Evolutionary conservation across 1,140 invertebrate species (phyloP), one percentile per base, ranked within the genome.

Genomic region (Papilio machaon): DNA sequence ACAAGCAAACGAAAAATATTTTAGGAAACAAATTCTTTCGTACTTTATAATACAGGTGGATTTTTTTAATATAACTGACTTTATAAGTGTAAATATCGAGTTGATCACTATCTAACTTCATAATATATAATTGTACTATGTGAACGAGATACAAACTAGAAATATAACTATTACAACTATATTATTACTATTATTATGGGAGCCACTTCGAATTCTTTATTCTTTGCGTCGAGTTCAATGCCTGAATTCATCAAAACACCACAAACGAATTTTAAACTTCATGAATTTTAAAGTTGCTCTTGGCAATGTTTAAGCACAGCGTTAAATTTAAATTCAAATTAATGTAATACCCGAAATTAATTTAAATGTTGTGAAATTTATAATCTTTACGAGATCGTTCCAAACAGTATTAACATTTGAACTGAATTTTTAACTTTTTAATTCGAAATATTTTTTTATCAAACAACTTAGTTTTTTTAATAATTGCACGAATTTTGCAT

Each of bases 221-320:
- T 64, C 19, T 64, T 64, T 64, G 23, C 60, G 60, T 64, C 60
- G 60, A 30, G 64, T 70, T 38, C 64, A 70, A 38, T 70, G 64
- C 64, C 30, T 70, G 64, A 70, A 70, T 70, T 70, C 64, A 70
- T 38, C 64, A 70, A 70, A 70, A 38, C 30, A 70, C 64, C 64
- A 70, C 64, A 35, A 70, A 70, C 64, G 23, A 70, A 70, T 70
- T 67, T 64, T 67, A 67, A 67, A 67, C 64, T 67, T 67, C 23
- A 67, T 67, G 64, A 67, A 67, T 67, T 70, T 70, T 70, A 38
- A 70, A 70, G 64, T 70, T 35, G 30, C 64, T 13, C 64, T 35
- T 38, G 64, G 64, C 30, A 30, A 70, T 70, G 64, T 17, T 64
- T 64, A 30, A 70, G 64, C 64, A 70, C 30, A 70, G 64, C 64